These are phyloP conservation scores for Oreochromis tanganicae DNA, from an alignment of 2,113 vertebrate genomes.

Conservation along the genomic window DNA sequence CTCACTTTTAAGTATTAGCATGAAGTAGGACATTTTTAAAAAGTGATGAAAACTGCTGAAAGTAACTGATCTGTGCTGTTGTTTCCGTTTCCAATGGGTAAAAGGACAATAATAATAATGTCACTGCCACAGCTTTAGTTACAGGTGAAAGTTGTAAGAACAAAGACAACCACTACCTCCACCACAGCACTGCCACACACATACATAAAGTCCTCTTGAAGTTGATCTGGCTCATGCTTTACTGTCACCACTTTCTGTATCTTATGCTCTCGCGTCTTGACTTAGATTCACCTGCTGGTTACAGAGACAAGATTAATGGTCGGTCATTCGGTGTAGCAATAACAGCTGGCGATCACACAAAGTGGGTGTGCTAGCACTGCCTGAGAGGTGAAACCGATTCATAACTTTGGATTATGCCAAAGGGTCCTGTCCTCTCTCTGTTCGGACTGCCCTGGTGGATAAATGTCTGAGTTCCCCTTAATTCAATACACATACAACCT, in stretches of 20 bases:
- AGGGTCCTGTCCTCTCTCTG: neutral
- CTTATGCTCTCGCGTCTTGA: neutral
- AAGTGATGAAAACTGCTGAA: neutral
- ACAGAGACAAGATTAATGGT: slow-evolving; percentile 33
- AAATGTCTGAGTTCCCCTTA: neutral
- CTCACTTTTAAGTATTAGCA: neutral
- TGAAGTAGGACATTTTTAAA: neutral
- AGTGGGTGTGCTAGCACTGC: slow-evolving; percentile 9
- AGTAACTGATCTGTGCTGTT: neutral
- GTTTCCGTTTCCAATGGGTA: neutral
- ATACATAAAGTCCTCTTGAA: neutral
- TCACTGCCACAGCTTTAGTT: neutral
- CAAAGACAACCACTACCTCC: neutral
- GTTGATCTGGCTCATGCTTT: neutral
- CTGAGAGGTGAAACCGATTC: slow-evolving; percentile 11
- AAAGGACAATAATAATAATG: neutral
- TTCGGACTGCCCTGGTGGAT: neutral
- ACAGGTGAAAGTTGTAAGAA: neutral
- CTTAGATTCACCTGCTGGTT: slow-evolving; percentile 24
- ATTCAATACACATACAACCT: neutral
- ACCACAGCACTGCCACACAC: neutral
- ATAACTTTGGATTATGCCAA: slow-evolving; percentile 9
- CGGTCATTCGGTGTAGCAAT: slow-evolving; percentile 25
- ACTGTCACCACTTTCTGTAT: slow-evolving; percentile 3
- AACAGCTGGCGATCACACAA: slow-evolving; percentile 43